Evolutionary conservation across 2,797 vertebrate species (phyloP).

Genomic region (Darevskia mixta): DNA sequence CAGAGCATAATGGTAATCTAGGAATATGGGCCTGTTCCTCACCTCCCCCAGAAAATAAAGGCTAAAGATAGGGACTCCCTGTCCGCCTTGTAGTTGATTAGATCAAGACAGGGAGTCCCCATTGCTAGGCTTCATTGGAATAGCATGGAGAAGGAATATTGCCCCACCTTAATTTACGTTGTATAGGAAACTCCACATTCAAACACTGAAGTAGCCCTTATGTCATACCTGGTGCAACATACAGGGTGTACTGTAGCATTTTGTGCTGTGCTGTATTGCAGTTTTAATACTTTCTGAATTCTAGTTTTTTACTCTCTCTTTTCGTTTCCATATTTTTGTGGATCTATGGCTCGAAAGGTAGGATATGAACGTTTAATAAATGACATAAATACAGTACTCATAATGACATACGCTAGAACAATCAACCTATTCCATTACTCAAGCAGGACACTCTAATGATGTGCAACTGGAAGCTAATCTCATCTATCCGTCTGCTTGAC

Average conservation of each 20-base stretch:
- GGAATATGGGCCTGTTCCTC: not conserved
- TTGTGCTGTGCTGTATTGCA: not conserved
- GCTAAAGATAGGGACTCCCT: not conserved
- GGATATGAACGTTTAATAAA: not conserved
- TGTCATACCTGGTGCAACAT: not conserved
- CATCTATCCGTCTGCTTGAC: conserved; percentile 22
- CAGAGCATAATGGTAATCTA: not conserved
- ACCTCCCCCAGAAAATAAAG: not conserved
- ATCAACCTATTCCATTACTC: not conserved
- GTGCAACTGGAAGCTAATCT: conserved; percentile 8
- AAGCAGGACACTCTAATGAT: conserved; percentile 17
- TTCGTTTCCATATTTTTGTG: no score
- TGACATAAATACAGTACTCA: not conserved
- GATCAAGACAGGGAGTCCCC: no score
- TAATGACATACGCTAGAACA: conserved; percentile 4
- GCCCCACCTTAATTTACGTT: not conserved
- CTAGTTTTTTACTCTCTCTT: not conserved
- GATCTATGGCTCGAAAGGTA: not conserved
- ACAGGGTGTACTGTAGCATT: no score
- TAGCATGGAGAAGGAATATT: not conserved
- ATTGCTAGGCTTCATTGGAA: no score
- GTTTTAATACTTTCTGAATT: not conserved
- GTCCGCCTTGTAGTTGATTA: not conserved
- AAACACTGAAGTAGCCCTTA: not conserved
- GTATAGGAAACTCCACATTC: not conserved